Percentiles rank a stretch among this genome's conserved stretches.
These are phyloP conservation scores for Phalacrocorax pelagicus DNA, from an alignment of 2,113 vertebrate species.

Conservation along the genomic window DNA sequence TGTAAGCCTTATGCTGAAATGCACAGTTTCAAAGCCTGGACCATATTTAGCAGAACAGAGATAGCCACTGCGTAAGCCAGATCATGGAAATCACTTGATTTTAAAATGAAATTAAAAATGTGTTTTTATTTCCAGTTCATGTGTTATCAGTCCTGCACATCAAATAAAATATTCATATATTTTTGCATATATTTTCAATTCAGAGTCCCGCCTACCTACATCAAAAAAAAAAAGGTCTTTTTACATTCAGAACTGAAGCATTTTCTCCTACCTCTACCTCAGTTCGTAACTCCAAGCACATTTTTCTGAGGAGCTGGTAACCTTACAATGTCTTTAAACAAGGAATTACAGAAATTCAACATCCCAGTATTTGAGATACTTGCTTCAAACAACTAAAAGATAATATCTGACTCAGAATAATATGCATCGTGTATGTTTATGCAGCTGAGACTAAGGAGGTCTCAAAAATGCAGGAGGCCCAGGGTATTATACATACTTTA, in stretches of 20 bases:
- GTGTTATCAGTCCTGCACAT: background rate
- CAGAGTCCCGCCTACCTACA: background rate
- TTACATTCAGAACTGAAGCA: background rate
- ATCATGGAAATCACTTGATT: background rate
- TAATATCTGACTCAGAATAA: background rate
- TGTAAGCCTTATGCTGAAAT: background rate
- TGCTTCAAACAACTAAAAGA: background rate
- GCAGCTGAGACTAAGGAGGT: background rate
- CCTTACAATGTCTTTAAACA: background rate
- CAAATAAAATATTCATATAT: background rate
- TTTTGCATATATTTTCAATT: background rate
- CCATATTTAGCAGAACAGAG: background rate
- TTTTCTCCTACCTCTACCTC: background rate
- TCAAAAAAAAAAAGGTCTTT: background rate
- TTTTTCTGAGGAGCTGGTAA: background rate
- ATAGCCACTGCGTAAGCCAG: background rate
- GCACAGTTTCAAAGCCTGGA: background rate
- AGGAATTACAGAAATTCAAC: background rate
- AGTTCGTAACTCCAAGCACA: background rate
- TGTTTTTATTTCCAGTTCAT: background rate
- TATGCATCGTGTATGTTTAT: background rate
- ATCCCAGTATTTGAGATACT: background rate
- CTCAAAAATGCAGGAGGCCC: background rate
- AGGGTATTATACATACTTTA: background rate
- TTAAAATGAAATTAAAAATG: background rate